A percentile compares a stretch with the other conserved stretches of the same genome.
Evolutionary conservation across 2,888 invertebrate genomes (phyloP).

Genomic region (Scaptomyza reducta): DNA sequence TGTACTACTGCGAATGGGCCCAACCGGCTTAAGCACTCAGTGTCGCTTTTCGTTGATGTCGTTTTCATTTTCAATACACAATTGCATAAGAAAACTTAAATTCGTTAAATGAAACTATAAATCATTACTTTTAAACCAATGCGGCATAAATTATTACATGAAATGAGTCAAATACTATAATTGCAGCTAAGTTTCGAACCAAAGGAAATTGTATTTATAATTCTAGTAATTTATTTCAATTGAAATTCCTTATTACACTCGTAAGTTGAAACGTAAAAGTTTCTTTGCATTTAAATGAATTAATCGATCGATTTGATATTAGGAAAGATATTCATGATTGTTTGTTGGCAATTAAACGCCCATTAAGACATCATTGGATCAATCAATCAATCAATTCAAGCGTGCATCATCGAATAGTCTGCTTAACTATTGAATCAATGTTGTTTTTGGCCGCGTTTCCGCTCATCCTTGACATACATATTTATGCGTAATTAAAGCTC

Average conservation of each 20-base stretch:
- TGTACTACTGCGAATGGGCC: slow-evolving; percentile 25
- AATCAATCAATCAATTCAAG: slow-evolving; percentile 54
- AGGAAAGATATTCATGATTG: slow-evolving; percentile 11
- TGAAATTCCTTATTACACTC: not conserved
- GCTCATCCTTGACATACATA: slow-evolving; percentile 65
- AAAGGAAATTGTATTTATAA: not conserved
- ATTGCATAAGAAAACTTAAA: not conserved
- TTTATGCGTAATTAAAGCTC: slow-evolving; percentile 60
- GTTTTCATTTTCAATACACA: slow-evolving; percentile 42
- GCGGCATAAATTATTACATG: too few species aligned
- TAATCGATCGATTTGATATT: slow-evolving; percentile 23
- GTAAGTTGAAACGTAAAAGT: too few species aligned
- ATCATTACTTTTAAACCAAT: not conserved
- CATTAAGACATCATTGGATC: slow-evolving; percentile 51
- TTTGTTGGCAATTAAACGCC: slow-evolving; percentile 45
- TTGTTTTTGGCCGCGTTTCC: slow-evolving; percentile 56
- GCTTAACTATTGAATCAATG: slow-evolving; percentile 38
- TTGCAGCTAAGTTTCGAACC: not conserved
- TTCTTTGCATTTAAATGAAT: not conserved
- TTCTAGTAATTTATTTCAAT: not conserved
- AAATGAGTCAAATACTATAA: too few species aligned
- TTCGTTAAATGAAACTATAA: not conserved
- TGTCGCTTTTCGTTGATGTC: slow-evolving; percentile 13
- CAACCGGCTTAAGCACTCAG: slow-evolving; percentile 6
- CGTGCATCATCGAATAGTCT: slow-evolving; percentile 39